A percentile compares a stretch with the other conserved stretches of the same genome.
These are phyloP conservation scores for Oryzias curvinotus DNA, from an alignment of 2,113 vertebrate genomes.

Conservation along the genomic window DNA sequence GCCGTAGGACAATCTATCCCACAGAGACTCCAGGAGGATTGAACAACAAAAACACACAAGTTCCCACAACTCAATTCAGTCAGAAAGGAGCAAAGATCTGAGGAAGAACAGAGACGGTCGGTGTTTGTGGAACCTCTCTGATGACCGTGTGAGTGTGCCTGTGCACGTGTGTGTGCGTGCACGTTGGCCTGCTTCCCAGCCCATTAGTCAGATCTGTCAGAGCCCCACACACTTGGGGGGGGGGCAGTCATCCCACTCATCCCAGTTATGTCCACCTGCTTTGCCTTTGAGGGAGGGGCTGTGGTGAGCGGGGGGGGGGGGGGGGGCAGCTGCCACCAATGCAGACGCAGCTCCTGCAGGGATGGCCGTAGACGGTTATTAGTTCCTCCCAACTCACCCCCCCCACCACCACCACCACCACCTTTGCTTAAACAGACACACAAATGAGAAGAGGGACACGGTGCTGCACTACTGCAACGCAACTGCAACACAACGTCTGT, in stretches of 20 bases:
- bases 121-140: constrained; percentile 1
- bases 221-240: constrained; percentile 15
- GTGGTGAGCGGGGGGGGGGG: constrained; percentile 31
- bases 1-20: constrained; percentile 14
- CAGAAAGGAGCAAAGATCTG: background rate
- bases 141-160: constrained; percentile 18
- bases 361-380: constrained; percentile 80
- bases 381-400: constrained; percentile 35
- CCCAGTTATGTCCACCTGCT: constrained; percentile 76
- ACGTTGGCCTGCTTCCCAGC: constrained; percentile 50
- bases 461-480: no score
- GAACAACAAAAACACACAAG: background rate
- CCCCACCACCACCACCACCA: no score
- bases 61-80: background rate
- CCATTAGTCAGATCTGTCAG: constrained; percentile 51
- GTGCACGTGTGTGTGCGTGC: no score
- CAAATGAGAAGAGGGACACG: no score
- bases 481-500: no score
- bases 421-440: no score
- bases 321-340: constrained; percentile 68
- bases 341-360: constrained; percentile 22
- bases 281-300: constrained; percentile 46
- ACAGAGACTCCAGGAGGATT: background rate
- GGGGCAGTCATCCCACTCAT: constrained; percentile 75
- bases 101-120: background rate